Conservation (phyloP, 2,888 invertebrate genomes). For the Napeogenes inachia region DNA sequence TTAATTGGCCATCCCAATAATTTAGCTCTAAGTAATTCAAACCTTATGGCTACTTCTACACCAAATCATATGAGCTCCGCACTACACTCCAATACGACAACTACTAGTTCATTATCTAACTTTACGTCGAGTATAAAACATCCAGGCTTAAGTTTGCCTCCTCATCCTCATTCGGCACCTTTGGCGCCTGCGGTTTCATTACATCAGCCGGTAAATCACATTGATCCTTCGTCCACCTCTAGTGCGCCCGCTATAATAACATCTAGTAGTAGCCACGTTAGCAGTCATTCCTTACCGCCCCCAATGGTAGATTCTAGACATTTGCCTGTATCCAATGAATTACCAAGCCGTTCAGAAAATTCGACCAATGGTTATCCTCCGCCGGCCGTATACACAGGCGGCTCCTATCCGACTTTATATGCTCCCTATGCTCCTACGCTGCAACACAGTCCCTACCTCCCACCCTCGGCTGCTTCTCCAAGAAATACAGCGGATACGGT, state of each 20-base stretch:
- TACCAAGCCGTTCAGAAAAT: conserved; percentile 66
- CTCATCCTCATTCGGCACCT: conserved; percentile 48
- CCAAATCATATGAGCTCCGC: conserved; percentile 55
- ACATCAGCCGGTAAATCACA: conserved; percentile 50
- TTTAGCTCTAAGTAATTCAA: conserved; percentile 49
- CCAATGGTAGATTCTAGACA: conserved; percentile 57
- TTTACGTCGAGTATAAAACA: conserved; percentile 60
- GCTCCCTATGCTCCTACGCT: conserved; percentile 86
- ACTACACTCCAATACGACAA: conserved; percentile 47
- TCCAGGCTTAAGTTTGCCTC: conserved; percentile 50
- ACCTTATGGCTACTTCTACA: conserved; percentile 48
- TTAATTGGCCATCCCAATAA: conserved; percentile 57
- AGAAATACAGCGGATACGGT: conserved; percentile 78
- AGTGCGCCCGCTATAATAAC: conserved; percentile 48
- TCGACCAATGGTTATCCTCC: conserved; percentile 76
- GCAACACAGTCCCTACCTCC: conserved; percentile 85
- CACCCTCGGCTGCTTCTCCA: conserved; percentile 80
- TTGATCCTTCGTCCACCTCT: conserved; percentile 47
- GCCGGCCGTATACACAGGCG: conserved; percentile 85
- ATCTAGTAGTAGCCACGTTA: conserved; percentile 44
- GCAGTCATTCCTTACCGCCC: conserved; percentile 57
- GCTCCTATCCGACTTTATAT: conserved; percentile 81
- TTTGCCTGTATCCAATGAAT: conserved; percentile 61
- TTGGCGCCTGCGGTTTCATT: conserved; percentile 47
- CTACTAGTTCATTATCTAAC: conserved; percentile 55